These are phyloP conservation scores for Chaetodon auriga DNA, from an alignment of 2,113 vertebrate species.

Conservation along the genomic window DNA sequence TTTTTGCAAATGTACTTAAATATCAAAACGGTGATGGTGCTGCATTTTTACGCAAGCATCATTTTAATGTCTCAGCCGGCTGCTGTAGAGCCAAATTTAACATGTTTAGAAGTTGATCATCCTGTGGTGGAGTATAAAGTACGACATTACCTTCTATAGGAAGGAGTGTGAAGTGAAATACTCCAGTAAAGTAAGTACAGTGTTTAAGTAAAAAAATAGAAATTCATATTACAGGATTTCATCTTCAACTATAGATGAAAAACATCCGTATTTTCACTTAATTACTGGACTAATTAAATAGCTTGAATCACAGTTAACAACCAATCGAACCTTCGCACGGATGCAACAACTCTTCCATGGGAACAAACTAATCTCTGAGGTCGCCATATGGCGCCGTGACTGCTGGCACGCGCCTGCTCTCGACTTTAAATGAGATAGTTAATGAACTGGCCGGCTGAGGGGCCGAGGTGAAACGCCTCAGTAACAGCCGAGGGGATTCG, in stretches of 20 bases:
- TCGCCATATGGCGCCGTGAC: conserved; percentile 52
- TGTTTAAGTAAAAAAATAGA: neutral
- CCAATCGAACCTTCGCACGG: conserved; percentile 12
- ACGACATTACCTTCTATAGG: too few relatives aligned
- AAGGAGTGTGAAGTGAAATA: too few relatives aligned
- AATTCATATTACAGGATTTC: neutral
- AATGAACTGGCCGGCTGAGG: conserved; percentile 62
- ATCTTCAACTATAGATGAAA: neutral
- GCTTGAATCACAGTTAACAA: neutral
- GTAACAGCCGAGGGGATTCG: conserved; percentile 52
- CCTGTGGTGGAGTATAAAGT: too few relatives aligned
- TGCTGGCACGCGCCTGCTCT: conserved; percentile 40
- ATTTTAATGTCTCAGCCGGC: too few relatives aligned
- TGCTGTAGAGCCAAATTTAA: too few relatives aligned
- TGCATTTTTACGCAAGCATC: too few relatives aligned
- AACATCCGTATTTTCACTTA: neutral
- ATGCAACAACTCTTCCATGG: conserved; percentile 9
- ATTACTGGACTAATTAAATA: neutral
- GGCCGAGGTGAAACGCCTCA: conserved; percentile 36
- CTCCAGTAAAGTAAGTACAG: neutral
- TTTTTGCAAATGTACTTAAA: too few relatives aligned
- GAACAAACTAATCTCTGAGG: conserved; percentile 29
- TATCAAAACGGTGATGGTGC: too few relatives aligned
- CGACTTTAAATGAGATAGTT: conserved; percentile 71
- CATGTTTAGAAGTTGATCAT: too few relatives aligned